Evolutionary conservation across 1,140 invertebrate genomes (phyloP), one percentile per base, ranked within the genome.

Genomic region (Metopolophium dirhodum): DNA sequence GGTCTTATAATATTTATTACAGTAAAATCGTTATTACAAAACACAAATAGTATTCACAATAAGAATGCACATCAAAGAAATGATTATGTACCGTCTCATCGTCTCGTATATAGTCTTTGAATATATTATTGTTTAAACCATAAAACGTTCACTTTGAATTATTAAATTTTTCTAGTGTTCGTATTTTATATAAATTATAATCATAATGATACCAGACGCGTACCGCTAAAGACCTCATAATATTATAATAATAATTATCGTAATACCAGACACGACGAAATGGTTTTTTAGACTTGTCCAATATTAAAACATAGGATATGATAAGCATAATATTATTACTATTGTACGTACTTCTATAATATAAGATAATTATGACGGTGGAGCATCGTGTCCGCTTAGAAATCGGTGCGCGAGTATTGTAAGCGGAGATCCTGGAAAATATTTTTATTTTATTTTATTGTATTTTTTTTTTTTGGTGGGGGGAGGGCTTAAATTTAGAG

Each of bases 61-160:
- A 35, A 77, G 30, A n/a, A 77, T n/a, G n/a, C 61, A 77, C 37
- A 83, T 83, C 82, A 83, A 83, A 41, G 82, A 83, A 83, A 83
- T 83, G 22, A 41, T 41, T 23, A 83, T 37, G 22, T 18, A 77
- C 61, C 35, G 82, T 83, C 22, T 83, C 35, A 23, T 83, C 82
- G 20, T 41, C 8, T 35, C 22, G 51, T 54, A 23, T 54, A 23
- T 41, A 41, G 37, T 23, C 2, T 83, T 37, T 41, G 82, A 37
- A 23, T 35, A 41, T 83, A 4, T 3, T 23, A 4, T 41, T 23
- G 41, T 37, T 37, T 7, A 83, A 83, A 83, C 22, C 35, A 2
- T 82, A 37, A 54, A 82, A 82, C 37, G 82, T 83, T 83, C 82
- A 9, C 35, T 77, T 77, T 77, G 82, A 83, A 41, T 83, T 83